Base-by-base conservation (phyloP, 2,888 invertebrate genomes). In the Macrosiphum euphorbiae region DNA sequence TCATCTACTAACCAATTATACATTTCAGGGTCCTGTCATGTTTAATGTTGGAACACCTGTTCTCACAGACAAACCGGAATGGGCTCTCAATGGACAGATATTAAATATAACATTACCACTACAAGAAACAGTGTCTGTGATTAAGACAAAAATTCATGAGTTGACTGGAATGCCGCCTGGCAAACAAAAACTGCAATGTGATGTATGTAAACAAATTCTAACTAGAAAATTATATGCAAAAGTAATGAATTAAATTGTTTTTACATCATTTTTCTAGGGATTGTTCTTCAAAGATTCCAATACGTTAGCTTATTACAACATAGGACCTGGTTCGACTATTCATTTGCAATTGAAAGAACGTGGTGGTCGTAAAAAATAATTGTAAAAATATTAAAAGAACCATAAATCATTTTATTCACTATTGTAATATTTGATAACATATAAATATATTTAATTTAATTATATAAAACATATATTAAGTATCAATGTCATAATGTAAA, bases 231-330 rank as follows among this genome's bases (percentile, higher is more conserved):
- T 24, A 35, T 78, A 16, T 20, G 1, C 86, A 86, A 87, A 50
- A 41, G 24, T 35, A 47, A n/a, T 61, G 1, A 28, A 89, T 50
- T 91, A 41, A n/a, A 24, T 50, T 88, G 55, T 94, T 61, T 44
- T 92, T 88, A 16, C 35, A 89, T 35, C 41, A 16, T 92, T 85
- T 95, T 78, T 95, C 95, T 96, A 99, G 98, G 99, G 99, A 67
- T 97, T 99, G 96, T 99, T 99, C 97, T 98, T 99, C 96, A 99
- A 99, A 96, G 99, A 99, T 96, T 98, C 97, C 92, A 98, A 99
- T 95, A 97, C 98, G 0, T 96, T 99, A 96, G 99, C 99, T 0
- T 99, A 98, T 96, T 99, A 99, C 96, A 99, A 99, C 96, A 97
- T 99, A 95, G 97, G 97, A 24, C 98, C 98, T 61, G 98, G 98